A percentile compares a stretch with the other conserved stretches of the same genome.
phyloP scores from a whole-genome alignment of 35 echinoderm and acorn worm species.

The Eucidaris tribuloides region DNA sequence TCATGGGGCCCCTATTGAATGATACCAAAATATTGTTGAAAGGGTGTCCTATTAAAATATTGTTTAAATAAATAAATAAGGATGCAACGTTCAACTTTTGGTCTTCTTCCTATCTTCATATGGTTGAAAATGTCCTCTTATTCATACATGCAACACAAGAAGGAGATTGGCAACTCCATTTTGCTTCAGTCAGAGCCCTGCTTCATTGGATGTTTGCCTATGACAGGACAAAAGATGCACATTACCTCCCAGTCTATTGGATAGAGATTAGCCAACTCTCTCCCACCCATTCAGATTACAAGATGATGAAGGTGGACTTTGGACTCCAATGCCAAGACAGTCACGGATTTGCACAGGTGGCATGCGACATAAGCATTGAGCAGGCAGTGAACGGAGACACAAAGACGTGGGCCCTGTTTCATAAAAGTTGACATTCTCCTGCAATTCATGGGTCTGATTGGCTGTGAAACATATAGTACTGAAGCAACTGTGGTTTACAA shows the following conservation, averaged over 20 bases:
- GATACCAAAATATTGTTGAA: too few relatives aligned
- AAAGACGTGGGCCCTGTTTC: too few relatives aligned
- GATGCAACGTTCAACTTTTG: constrained; percentile 37
- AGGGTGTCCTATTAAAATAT: too few relatives aligned
- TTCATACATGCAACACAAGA: constrained; percentile 62
- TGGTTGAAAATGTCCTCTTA: constrained; percentile 47
- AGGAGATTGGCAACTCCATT: constrained; percentile 51
- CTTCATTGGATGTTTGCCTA: constrained; percentile 60
- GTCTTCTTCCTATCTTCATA: constrained; percentile 53
- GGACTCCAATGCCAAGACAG: constrained; percentile 37
- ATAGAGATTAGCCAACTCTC: constrained; percentile 31
- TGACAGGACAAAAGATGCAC: constrained; percentile 47
- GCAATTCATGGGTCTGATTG: too few relatives aligned
- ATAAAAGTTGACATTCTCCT: too few relatives aligned
- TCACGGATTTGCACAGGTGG: constrained; percentile 44
- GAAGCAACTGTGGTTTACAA: too few relatives aligned
- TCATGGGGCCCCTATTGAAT: too few relatives aligned
- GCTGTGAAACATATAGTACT: too few relatives aligned
- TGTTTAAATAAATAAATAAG: neutral
- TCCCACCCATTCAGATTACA: neutral
- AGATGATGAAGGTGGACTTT: constrained; percentile 43
- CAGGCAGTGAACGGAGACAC: constrained; percentile 40
- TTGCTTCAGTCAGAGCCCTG: constrained; percentile 38
- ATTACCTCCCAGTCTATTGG: constrained; percentile 52
- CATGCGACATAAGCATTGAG: constrained; percentile 55